Conservation (phyloP, 2,797 vertebrate genomes). For the Argentina silus region DNA sequence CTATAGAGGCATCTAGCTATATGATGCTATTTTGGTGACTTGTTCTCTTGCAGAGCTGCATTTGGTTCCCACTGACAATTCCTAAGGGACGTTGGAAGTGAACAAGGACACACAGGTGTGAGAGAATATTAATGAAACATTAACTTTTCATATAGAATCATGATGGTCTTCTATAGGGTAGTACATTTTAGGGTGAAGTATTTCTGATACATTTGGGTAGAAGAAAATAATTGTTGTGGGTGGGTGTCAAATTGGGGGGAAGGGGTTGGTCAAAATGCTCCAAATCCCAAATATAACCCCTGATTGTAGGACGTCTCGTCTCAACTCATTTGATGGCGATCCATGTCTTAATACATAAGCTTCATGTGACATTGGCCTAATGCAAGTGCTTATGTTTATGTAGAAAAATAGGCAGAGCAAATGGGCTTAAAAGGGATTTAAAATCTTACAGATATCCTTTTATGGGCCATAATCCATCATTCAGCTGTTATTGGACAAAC, state of each 20-base stretch:
- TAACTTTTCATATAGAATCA: no score
- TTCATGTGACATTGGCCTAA: constrained; percentile 11
- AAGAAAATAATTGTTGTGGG: no score
- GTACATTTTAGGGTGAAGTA: no score
- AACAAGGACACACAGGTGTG: neutral
- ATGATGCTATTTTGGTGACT: constrained; percentile 30
- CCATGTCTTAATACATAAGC: constrained; percentile 27
- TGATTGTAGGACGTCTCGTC: no score
- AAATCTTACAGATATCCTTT: constrained; percentile 3
- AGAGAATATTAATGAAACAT: neutral
- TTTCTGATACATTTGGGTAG: no score
- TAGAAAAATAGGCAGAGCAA: constrained; percentile 22
- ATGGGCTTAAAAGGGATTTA: constrained; percentile 11
- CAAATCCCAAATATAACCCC: no score
- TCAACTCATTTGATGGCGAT: constrained; percentile 4
- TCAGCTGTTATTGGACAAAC: neutral
- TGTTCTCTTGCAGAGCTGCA: constrained; percentile 15
- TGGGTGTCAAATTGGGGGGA: no score
- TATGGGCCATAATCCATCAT: constrained; percentile 7
- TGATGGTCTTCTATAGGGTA: no score
- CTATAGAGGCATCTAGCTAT: constrained; percentile 37
- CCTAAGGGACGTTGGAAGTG: neutral
- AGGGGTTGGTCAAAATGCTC: no score
- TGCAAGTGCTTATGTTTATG: constrained; percentile 15
- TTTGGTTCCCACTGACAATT: constrained; percentile 29